Percentiles rank a stretch among this genome's conserved stretches.
Evolutionary conservation across 2,888 invertebrate species (phyloP).

Genomic region (Calliopum simillimum): DNA sequence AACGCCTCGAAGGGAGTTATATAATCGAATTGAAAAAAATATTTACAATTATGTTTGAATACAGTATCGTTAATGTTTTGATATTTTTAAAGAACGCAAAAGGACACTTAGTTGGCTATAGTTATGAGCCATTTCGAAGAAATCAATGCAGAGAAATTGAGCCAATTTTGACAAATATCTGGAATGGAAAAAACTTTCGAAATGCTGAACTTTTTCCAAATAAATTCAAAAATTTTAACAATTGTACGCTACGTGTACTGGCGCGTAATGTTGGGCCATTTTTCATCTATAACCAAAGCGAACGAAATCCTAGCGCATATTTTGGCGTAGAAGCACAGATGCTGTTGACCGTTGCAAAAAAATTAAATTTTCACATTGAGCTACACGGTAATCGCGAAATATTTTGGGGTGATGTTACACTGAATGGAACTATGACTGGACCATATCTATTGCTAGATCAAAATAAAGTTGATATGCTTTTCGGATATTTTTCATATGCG

Average conservation of each 20-base stretch:
- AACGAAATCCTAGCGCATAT: background rate
- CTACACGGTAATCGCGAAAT: background rate
- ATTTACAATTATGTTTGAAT: slow-evolving; percentile 23
- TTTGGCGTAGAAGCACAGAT: slow-evolving; percentile 34
- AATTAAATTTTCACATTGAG: slow-evolving; percentile 33
- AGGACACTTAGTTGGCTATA: slow-evolving; percentile 1
- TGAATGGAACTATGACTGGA: slow-evolving; percentile 24
- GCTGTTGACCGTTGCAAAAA: slow-evolving; percentile 25
- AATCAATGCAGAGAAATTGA: slow-evolving; percentile 17
- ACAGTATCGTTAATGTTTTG: slow-evolving; percentile 27
- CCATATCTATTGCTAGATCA: slow-evolving; percentile 20
- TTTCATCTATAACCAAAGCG: slow-evolving; percentile 1
- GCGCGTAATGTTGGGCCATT: slow-evolving; percentile 31
- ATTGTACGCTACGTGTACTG: slow-evolving; percentile 29
- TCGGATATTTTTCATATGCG: slow-evolving; percentile 32
- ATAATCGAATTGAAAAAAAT: slow-evolving; percentile 11
- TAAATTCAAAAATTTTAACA: slow-evolving; percentile 29
- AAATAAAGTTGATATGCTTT: slow-evolving; percentile 21
- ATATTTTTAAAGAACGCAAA: background rate
- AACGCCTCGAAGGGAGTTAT: background rate
- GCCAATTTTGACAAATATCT: slow-evolving; percentile 27
- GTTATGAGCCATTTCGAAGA: slow-evolving; percentile 25
- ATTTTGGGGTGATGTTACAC: slow-evolving; percentile 9
- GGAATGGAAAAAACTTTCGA: slow-evolving; percentile 17
- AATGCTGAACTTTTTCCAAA: slow-evolving; percentile 24